phyloP scores from a whole-genome alignment of 1,140 invertebrate genomes.

The Ceratosolen fusciceps region DNA sequence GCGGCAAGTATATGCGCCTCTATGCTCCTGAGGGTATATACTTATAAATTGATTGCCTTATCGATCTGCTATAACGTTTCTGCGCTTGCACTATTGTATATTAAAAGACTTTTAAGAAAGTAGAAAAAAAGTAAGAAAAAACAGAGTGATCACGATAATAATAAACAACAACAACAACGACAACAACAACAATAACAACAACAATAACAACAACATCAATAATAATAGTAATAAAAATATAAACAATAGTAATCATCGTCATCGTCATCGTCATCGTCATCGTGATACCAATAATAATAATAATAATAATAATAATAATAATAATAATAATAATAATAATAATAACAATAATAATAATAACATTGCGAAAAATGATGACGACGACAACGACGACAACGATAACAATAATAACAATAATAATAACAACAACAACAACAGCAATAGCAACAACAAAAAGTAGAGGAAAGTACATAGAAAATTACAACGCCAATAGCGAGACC shows the following conservation, averaged over 20 bases:
- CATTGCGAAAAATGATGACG: background rate
- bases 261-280: no score
- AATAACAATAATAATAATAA: no score
- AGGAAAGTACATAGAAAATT: slow-evolving; percentile 57
- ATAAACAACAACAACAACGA: slow-evolving; percentile 65
- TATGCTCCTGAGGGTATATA: background rate
- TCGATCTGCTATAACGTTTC: slow-evolving; percentile 9
- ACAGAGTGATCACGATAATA: no score
- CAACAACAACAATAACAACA: slow-evolving; percentile 64
- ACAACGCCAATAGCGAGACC: slow-evolving; percentile 72
- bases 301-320: no score
- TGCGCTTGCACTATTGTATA: slow-evolving; percentile 58
- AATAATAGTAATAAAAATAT: no score
- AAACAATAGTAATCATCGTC: no score
- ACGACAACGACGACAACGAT: no score
- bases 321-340: no score
- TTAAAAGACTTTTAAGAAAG: slow-evolving; percentile 47
- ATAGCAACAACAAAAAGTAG: slow-evolving; percentile 65
- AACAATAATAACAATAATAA: background rate
- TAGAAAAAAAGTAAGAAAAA: background rate
- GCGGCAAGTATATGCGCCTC: background rate
- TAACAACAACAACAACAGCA: slow-evolving; percentile 56
- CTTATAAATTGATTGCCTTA: slow-evolving; percentile 20
- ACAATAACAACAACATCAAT: slow-evolving; percentile 69
- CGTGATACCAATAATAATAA: no score